Percentiles rank a stretch among this genome's conserved stretches.
Evolutionary conservation across 2,888 invertebrate genomes (phyloP).

Genomic region (Agapetus fuscipes): DNA sequence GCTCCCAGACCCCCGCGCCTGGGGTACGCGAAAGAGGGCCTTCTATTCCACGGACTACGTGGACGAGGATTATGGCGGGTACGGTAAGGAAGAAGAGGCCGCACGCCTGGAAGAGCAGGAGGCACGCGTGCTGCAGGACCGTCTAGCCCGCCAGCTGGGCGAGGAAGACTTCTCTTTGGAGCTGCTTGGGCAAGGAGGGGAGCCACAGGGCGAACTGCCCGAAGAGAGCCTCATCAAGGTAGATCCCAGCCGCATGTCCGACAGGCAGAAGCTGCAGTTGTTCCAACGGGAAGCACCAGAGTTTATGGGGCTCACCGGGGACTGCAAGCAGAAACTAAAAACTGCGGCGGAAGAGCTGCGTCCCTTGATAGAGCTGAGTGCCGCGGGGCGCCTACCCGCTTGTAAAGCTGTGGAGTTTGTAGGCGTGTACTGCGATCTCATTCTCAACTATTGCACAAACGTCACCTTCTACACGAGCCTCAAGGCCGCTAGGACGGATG

Average conservation of each 20-base stretch:
- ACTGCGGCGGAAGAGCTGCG: slow-evolving; percentile 56
- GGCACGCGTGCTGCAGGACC: slow-evolving; percentile 69
- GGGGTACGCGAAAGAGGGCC: slow-evolving; percentile 72
- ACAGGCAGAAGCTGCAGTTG: slow-evolving; percentile 65
- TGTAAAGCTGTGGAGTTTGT: slow-evolving; percentile 62
- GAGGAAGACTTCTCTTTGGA: slow-evolving; percentile 67
- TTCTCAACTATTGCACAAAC: slow-evolving; percentile 77
- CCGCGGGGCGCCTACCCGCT: slow-evolving; percentile 50
- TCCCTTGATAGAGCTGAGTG: slow-evolving; percentile 57
- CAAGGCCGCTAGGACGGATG: slow-evolving; percentile 61
- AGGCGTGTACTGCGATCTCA: slow-evolving; percentile 56
- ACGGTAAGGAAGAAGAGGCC: slow-evolving; percentile 58
- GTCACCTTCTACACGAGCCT: slow-evolving; percentile 77
- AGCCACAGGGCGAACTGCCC: too few species aligned
- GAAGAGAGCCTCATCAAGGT: slow-evolving; percentile 58
- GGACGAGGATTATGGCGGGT: slow-evolving; percentile 74
- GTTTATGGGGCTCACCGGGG: slow-evolving; percentile 64
- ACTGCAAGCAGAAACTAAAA: slow-evolving; percentile 62
- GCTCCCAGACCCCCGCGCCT: slow-evolving; percentile 72
- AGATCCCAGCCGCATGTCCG: slow-evolving; percentile 66
- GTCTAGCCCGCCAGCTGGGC: slow-evolving; percentile 65
- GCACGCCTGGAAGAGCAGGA: slow-evolving; percentile 78
- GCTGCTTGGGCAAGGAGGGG: too few species aligned
- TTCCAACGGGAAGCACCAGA: slow-evolving; percentile 84
- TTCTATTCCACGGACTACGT: slow-evolving; percentile 86